These are phyloP conservation scores for Coregonus sp. DNA, from an alignment of 2,797 vertebrate genomes.

Conservation along the genomic window DNA sequence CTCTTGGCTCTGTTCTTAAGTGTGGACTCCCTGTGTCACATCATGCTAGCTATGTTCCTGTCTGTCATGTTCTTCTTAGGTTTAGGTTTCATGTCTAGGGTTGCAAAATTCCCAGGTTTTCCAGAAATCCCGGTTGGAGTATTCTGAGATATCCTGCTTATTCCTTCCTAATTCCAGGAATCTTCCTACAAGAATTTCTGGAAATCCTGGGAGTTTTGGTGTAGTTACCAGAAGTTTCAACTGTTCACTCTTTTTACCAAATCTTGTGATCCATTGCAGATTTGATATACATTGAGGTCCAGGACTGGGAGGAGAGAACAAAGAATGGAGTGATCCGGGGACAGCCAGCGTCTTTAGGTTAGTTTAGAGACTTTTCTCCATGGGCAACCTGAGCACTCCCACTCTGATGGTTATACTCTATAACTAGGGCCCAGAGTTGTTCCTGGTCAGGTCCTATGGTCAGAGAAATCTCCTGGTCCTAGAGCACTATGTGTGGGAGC, in stretches of 20 bases:
- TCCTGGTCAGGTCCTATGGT: background rate
- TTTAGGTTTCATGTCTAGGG: no score
- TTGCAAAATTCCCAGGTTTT: background rate
- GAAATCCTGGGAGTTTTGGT: background rate
- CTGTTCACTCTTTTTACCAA: background rate
- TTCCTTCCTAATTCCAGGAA: background rate
- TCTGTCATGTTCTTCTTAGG: background rate
- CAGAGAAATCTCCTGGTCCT: background rate
- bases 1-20: background rate
- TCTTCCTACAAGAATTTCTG: background rate
- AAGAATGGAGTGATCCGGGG: slow-evolving; percentile 95
- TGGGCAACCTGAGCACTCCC: background rate
- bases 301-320: slow-evolving; percentile 94
- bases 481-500: background rate
- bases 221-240: background rate
- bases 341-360: slow-evolving; percentile 94
- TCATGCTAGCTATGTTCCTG: background rate
- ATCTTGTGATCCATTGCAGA: slow-evolving; percentile 76
- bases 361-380: slow-evolving; percentile 73
- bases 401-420: background rate
- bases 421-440: background rate
- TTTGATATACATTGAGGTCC: slow-evolving; percentile 97
- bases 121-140: background rate
- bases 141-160: background rate
- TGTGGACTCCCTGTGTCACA: no score